Evolutionary conservation across 1,140 invertebrate species (phyloP).

Genomic region (Drosophila mayri): DNA sequence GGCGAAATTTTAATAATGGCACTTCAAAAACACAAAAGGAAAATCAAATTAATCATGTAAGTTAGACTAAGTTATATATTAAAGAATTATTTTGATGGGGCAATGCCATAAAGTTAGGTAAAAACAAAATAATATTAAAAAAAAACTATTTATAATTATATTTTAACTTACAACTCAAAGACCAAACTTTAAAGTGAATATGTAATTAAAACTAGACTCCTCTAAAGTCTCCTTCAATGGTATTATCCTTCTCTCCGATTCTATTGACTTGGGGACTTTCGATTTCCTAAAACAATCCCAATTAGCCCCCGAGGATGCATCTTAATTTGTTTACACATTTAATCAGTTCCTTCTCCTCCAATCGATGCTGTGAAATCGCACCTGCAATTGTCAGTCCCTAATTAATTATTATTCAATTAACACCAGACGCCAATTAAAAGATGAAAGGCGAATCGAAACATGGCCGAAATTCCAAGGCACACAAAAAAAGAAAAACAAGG

Average conservation of each 20-base stretch:
- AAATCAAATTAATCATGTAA: background rate
- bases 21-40: background rate
- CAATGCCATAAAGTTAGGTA: no score
- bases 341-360: background rate
- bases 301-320: background rate
- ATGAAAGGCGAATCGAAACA: conserved; percentile 30
- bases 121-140: no score
- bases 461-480: background rate
- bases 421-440: conserved; percentile 33
- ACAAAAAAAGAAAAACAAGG: background rate
- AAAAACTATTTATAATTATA: no score
- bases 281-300: background rate
- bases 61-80: background rate
- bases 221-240: background rate
- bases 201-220: background rate
- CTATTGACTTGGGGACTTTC: background rate
- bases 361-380: conserved; percentile 6
- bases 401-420: conserved; percentile 48
- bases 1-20: conserved; percentile 3
- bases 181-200: background rate
- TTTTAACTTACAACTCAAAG: background rate
- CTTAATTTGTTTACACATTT: conserved; percentile 1
- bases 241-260: no score
- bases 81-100: background rate
- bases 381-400: conserved; percentile 40